Percentiles rank a stretch among this genome's conserved stretches.
Conservation (phyloP, 2,113 vertebrate species). For the Perca schrenkii region DNA sequence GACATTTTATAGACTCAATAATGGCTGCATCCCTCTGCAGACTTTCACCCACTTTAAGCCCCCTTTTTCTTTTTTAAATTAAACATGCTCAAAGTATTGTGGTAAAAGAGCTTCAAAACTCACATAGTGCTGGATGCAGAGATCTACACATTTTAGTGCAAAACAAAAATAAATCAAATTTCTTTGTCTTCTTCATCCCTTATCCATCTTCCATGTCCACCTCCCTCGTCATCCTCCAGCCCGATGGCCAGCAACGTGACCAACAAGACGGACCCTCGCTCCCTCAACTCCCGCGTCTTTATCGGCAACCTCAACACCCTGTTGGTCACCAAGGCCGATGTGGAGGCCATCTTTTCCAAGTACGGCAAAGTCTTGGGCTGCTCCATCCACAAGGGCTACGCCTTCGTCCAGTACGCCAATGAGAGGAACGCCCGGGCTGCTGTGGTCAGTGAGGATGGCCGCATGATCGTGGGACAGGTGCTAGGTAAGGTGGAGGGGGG, state of each 20-base stretch:
- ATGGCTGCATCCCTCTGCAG: background rate
- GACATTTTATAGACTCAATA: background rate
- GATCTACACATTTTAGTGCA: background rate
- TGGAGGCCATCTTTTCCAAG: constrained; percentile 93
- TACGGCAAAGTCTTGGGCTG: constrained; percentile 94
- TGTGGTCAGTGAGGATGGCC: constrained; percentile 89
- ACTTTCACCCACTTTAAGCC: background rate
- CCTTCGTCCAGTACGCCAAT: constrained; percentile 91
- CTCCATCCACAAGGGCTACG: constrained; percentile 94
- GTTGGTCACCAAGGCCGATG: constrained; percentile 93
- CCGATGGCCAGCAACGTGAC: constrained; percentile 93
- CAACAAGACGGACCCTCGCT: constrained; percentile 93
- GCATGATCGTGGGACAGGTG: constrained; percentile 93
- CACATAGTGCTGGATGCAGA: background rate
- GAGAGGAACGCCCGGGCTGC: constrained; percentile 90
- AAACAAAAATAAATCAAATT: background rate
- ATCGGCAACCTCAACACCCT: constrained; percentile 94
- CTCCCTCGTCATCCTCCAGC: constrained; percentile 67
- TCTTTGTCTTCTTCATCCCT: background rate
- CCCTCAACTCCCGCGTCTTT: constrained; percentile 93
- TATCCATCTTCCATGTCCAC: background rate
- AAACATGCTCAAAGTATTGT: background rate
- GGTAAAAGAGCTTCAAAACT: background rate
- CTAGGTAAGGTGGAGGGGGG: constrained; percentile 65
- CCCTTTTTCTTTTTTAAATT: background rate